Evolutionary conservation across 2,113 vertebrate species (phyloP).

Genomic region (Podocnemis expansa): DNA sequence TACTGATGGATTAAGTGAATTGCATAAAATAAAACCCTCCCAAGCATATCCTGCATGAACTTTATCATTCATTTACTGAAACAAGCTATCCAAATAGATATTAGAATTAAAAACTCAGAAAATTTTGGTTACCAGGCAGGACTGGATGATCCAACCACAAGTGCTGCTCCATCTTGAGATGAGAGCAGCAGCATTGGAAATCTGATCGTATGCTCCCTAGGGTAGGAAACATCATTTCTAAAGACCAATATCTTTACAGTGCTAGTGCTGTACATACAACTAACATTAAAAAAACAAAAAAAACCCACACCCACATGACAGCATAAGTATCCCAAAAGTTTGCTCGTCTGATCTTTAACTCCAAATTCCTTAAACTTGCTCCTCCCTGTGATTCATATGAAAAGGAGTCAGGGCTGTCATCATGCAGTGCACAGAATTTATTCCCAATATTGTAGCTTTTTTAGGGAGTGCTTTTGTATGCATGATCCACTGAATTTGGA

Average conservation of each 20-base stretch:
- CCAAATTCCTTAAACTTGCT: not conserved
- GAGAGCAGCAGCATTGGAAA: not conserved
- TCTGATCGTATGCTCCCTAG: not conserved
- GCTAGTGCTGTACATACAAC: not conserved
- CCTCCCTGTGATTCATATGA: not conserved
- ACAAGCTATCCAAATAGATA: not conserved
- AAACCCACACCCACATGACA: not conserved
- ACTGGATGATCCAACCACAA: not conserved
- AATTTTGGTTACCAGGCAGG: not conserved
- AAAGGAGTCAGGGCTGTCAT: not conserved
- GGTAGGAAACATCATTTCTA: not conserved
- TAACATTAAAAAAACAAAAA: not conserved
- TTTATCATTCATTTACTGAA: too few species aligned
- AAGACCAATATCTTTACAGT: not conserved
- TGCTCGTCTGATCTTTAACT: not conserved
- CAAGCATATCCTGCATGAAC: too few species aligned
- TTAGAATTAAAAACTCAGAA: too few species aligned
- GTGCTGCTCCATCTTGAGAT: not conserved
- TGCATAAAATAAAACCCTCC: too few species aligned
- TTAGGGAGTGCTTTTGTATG: not conserved
- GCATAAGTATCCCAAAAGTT: not conserved
- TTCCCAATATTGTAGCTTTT: not conserved
- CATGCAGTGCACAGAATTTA: not conserved
- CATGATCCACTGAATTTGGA: not conserved
- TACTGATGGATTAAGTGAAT: too few species aligned